These are phyloP conservation scores for Sialis fuliginosa DNA, from an alignment of 2,888 invertebrate species.

Conservation along the genomic window DNA sequence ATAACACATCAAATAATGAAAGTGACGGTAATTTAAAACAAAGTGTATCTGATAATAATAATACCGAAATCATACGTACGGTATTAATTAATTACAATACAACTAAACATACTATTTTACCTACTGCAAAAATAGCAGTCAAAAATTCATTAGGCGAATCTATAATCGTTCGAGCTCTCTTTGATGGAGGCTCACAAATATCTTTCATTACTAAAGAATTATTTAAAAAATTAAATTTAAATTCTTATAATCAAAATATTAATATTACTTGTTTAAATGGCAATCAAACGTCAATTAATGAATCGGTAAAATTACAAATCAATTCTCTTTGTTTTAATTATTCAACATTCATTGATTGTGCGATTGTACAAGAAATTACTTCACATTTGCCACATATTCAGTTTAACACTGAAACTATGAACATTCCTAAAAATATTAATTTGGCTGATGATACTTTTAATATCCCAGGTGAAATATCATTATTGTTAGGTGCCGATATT, in stretches of 20 bases:
- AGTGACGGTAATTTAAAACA: neutral
- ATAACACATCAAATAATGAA: neutral
- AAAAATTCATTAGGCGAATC: neutral
- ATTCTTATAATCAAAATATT: neutral
- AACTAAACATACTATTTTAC: neutral
- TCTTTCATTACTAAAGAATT: neutral
- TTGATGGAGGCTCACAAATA: neutral
- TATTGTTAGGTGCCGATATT: neutral
- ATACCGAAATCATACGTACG: neutral
- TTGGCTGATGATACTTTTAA: neutral
- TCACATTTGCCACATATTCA: neutral
- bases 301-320: neutral
- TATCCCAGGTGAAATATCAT: neutral
- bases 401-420: neutral
- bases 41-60: neutral
- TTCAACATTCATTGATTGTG: neutral
- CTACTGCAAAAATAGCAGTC: neutral
- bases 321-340: neutral
- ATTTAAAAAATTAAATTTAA: neutral
- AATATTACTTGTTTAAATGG: neutral
- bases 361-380: neutral
- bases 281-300: neutral
- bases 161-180: neutral
- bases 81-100: neutral
- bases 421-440: neutral